Evolutionary conservation across 2,797 vertebrate genomes (phyloP), one percentile per base, ranked within the genome.

Genomic region (Onychomys arenicola): DNA sequence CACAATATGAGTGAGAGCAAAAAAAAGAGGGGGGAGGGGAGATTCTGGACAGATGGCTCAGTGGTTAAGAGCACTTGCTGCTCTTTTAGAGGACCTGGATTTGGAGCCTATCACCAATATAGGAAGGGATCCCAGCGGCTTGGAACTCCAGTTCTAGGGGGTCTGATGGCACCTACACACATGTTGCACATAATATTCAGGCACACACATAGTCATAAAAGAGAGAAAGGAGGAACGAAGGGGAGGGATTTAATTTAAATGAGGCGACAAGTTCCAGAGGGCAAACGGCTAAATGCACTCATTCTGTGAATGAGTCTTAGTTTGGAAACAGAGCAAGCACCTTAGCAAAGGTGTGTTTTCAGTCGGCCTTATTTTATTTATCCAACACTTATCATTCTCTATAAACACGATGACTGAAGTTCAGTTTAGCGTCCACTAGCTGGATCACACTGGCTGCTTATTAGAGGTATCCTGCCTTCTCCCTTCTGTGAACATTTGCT

Each of bases 271-370:
- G 32, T 65, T 11, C 11, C 59, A 75, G 49, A 46, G 0, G 0
- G 17, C 21, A 27, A 17, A 71, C 0, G 9, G 16, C 57, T 29
- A 37, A 40, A 67, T 23, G 17, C n/a, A 81, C 71, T 49, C 21
- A 97, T 83, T 93, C 34, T 94, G 55, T 49, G 16, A 93, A 43
- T 95, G 81, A 92, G 32, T 92, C 4, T 57, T 59, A 29, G 37
- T 87, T 83, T 94, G 27, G 40, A 95, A 97, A 96, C n/a, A 89
- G 25, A 82, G 2, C 32, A 43, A 91, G 52, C 21, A 59, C 14
- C 49, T 55, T 32, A 57, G 29, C 32, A 89, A 27, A 92, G 46
- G 23, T 16, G 25, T 76, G 49, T 21, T 87, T 96, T 81, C 23
- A 75, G 77, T 73, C 46, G 69, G 57, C 65, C 19, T 91, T 83